These are phyloP conservation scores for Portunus trituberculatus DNA, from an alignment of 1,140 invertebrate species.

Conservation along the genomic window DNA sequence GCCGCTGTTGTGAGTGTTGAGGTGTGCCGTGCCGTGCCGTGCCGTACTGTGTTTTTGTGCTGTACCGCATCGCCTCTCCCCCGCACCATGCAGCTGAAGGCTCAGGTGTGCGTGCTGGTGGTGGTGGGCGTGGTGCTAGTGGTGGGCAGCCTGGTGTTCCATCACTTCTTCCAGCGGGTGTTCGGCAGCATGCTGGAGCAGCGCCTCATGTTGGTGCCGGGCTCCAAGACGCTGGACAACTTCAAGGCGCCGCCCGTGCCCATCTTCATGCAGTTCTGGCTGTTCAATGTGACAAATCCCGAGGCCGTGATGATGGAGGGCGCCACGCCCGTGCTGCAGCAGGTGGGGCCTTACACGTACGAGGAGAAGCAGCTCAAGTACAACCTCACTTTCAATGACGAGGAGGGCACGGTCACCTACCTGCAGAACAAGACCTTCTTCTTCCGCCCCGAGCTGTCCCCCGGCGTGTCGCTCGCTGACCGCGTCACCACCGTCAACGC, in stretches of 20 bases:
- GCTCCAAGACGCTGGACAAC: conserved; percentile 79
- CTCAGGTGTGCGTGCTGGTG: conserved; percentile 47
- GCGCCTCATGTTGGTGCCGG: conserved; percentile 79
- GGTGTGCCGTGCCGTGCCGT: neutral
- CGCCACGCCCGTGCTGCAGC: conserved; percentile 80
- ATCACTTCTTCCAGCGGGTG: conserved; percentile 16
- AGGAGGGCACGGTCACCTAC: conserved; percentile 77
- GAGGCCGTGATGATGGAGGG: conserved; percentile 80
- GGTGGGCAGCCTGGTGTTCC: conserved; percentile 56
- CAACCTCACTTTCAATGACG: conserved; percentile 77
- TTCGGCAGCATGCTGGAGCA: conserved; percentile 70
- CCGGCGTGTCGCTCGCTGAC: conserved; percentile 54
- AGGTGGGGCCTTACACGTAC: conserved; percentile 82
- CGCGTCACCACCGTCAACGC: conserved; percentile 69
- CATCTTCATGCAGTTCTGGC: conserved; percentile 81
- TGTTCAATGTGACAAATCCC: conserved; percentile 82
- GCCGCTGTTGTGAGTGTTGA: neutral
- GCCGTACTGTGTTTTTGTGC: neutral
- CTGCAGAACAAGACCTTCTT: conserved; percentile 74
- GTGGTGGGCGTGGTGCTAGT: conserved; percentile 55
- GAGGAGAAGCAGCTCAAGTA: conserved; percentile 78
- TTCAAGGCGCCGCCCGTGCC: conserved; percentile 81
- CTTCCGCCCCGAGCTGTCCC: conserved; percentile 69
- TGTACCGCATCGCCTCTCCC: neutral
- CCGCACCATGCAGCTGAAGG: conserved; percentile 30